phyloP scores from a whole-genome alignment of 2,888 invertebrate genomes.

The Campoletis raptor region DNA sequence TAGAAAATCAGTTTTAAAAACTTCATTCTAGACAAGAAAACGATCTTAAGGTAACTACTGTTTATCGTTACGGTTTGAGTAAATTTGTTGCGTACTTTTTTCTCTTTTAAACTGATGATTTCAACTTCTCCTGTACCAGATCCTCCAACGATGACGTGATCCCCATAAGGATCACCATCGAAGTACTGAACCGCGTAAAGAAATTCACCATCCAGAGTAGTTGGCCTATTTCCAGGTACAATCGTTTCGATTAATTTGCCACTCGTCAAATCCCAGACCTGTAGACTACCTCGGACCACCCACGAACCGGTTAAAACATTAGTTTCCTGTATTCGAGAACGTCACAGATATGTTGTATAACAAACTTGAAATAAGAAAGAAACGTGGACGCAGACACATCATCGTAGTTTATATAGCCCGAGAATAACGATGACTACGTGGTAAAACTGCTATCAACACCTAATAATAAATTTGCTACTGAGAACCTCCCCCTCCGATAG shows the following conservation, averaged over 20 bases:
- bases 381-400: slow-evolving; percentile 28
- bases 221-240: slow-evolving; percentile 86
- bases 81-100: slow-evolving; percentile 72
- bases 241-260: slow-evolving; percentile 85
- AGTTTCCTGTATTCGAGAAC: slow-evolving; percentile 83
- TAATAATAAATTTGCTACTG: slow-evolving; percentile 64
- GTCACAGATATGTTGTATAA: slow-evolving; percentile 43
- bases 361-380: slow-evolving; percentile 43
- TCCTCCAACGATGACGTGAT: slow-evolving; percentile 80
- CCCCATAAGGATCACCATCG: slow-evolving; percentile 79
- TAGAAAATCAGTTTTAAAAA: too few relatives aligned
- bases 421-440: slow-evolving; percentile 63
- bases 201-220: slow-evolving; percentile 87
- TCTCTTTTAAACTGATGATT: slow-evolving; percentile 79
- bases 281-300: slow-evolving; percentile 86
- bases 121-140: slow-evolving; percentile 82
- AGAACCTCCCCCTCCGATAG: slow-evolving; percentile 25
- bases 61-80: too few relatives aligned
- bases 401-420: slow-evolving; percentile 30
- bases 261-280: slow-evolving; percentile 86
- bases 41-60: too few relatives aligned
- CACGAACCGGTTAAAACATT: slow-evolving; percentile 87
- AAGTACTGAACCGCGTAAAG: slow-evolving; percentile 87
- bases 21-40: too few relatives aligned
- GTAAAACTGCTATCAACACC: slow-evolving; percentile 64